Evolutionary conservation across 2,113 vertebrate genomes (phyloP).

Genomic region (Tyto alba): DNA sequence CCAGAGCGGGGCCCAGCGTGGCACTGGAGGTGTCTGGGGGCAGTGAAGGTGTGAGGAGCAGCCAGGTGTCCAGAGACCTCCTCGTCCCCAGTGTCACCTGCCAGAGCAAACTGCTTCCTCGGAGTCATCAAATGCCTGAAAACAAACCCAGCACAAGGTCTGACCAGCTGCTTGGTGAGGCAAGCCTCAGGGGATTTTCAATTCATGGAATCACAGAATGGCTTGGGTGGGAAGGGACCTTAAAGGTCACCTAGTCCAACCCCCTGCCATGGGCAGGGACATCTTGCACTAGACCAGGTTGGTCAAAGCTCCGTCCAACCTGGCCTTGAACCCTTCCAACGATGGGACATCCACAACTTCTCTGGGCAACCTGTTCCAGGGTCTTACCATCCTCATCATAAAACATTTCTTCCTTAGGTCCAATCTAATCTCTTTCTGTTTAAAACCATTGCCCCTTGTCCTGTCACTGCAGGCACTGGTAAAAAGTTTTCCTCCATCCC

Average conservation of each 20-base stretch:
- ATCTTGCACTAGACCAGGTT: neutral
- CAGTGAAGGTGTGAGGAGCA: rapidly evolving
- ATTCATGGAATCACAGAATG: neutral
- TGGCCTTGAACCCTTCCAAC: too few relatives aligned
- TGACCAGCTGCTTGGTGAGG: rapidly evolving
- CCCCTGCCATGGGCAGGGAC: neutral
- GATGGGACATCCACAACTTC: neutral
- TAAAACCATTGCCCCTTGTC: neutral
- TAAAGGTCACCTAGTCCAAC: too few relatives aligned
- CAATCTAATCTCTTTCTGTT: neutral
- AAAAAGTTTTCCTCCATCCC: neutral
- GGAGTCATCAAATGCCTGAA: rapidly evolving
- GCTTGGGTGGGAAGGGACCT: neutral
- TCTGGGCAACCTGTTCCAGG: neutral
- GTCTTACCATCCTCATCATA: rapidly evolving
- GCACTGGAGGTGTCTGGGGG: rapidly evolving
- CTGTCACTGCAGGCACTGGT: neutral
- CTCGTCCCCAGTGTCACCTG: rapidly evolving
- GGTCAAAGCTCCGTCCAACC: neutral
- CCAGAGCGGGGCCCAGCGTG: neutral
- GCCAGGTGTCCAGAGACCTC: neutral
- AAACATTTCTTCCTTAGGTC: neutral
- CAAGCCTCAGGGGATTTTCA: neutral
- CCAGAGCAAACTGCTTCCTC: neutral
- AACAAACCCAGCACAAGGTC: neutral